phyloP scores from a whole-genome alignment of 35 echinoderm and acorn worm species.

The Diadema setosum region DNA sequence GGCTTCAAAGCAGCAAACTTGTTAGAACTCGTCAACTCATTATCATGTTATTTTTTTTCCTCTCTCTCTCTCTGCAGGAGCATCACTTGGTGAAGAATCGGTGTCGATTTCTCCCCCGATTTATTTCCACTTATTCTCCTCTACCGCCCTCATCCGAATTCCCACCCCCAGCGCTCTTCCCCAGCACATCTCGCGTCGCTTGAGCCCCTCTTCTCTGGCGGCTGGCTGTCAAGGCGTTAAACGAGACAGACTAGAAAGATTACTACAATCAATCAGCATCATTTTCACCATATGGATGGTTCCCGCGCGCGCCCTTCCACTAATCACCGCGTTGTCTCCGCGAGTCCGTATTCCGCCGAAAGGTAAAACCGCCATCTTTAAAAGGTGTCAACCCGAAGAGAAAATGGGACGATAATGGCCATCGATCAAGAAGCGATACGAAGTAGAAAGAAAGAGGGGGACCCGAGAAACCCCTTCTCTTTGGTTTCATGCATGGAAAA shows the following conservation, averaged over 20 bases:
- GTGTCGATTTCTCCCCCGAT: background rate
- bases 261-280: conserved; percentile 23
- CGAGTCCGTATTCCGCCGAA: too few relatives aligned
- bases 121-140: background rate
- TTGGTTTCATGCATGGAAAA: too few relatives aligned
- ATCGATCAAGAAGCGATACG: conserved; percentile 4
- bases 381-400: background rate
- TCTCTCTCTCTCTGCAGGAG: background rate
- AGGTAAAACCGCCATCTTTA: conserved; percentile 1
- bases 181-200: background rate
- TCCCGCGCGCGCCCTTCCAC: background rate
- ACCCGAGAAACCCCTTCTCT: too few relatives aligned
- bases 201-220: background rate
- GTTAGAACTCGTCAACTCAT: too few relatives aligned
- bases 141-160: background rate
- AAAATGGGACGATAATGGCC: background rate
- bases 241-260: conserved; percentile 9
- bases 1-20: too few relatives aligned
- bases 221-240: background rate
- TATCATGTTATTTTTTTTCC: too few relatives aligned
- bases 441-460: too few relatives aligned
- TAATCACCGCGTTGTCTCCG: background rate
- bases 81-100: background rate
- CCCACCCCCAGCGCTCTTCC: background rate
- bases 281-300: conserved; percentile 19